Base-by-base conservation (phyloP, 2,888 invertebrate genomes). In the Lydus trimaculatus region DNA sequence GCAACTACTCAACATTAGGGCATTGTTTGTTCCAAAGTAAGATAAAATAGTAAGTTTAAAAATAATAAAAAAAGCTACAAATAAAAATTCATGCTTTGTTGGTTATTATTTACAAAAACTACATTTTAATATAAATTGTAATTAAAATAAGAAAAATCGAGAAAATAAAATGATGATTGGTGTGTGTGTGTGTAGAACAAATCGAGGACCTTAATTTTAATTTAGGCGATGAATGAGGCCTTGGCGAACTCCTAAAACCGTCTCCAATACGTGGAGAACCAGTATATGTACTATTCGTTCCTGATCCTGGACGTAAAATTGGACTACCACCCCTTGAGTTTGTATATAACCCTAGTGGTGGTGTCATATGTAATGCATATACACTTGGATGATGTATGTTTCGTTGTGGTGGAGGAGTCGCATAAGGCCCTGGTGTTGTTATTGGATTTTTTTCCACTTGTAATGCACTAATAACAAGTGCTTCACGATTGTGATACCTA, bases 381-480 rank as follows among this genome's bases (percentile, higher is more conserved):
- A 75, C 72, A 64, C 74, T 72, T 48, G 78, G 79, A 72, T 78
- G 77, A 62, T 75, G 88, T 86, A 80, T 88, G 88, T 81, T 89
- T 87, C 79, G 90, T 72, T 88, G 87, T 13, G 91, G 89, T 4
- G 92, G 92, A 0, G 92, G 92, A 80, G 92, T 91, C 20, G 91
- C 89, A 74, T 90, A 91, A 0, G 95, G 95, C 58, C 95, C 95
- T n/a, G 94, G 94, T 69, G 94, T 94, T 56, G 93, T 93, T 73
- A 95, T 91, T 63, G 95, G 95, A 87, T 95, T 92, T 85, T 96
- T 96, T 85, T 96, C 96, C 76, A 96, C 95, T 88, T 96, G 95
- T 70, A 97, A 89, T 64, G 96, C 96, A 84, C 96, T 96, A 86
- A 96, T 94, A 69, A 96, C 96, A 76, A 97, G 92, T 69, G 96